Percentiles rank a stretch among this genome's conserved stretches.
Conservation (phyloP, 2,888 invertebrate genomes). For the Yponomeuta evonymella region DNA sequence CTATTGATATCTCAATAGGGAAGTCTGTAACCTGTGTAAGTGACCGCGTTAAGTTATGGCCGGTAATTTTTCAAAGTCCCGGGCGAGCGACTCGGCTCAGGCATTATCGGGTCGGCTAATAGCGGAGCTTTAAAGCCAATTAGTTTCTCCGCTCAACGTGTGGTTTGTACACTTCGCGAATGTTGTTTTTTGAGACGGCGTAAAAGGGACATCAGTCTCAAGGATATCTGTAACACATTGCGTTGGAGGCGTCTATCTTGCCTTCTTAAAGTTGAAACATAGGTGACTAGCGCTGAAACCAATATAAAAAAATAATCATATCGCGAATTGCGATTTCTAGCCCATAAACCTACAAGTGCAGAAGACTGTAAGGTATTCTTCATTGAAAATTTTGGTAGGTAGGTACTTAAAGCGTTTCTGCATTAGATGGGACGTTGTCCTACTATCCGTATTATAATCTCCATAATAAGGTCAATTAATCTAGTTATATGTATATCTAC, state of each 20-base stretch:
- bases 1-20: conserved; percentile 74
- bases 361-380: no score
- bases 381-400: no score
- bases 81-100: conserved; percentile 33
- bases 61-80: conserved; percentile 65
- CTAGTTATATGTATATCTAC: no score
- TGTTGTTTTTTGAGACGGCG: conserved; percentile 15
- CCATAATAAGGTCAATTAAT: not conserved
- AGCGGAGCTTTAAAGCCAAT: conserved; percentile 60
- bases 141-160: conserved; percentile 37
- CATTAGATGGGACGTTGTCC: not conserved
- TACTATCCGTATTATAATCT: not conserved
- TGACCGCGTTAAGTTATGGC: conserved; percentile 70
- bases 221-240: not conserved
- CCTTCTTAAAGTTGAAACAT: no score
- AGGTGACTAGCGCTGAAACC: no score
- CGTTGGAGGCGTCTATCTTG: no score
- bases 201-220: not conserved
- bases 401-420: no score
- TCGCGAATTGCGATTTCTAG: no score
- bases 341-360: no score
- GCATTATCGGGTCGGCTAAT: conserved; percentile 58
- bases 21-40: conserved; percentile 71
- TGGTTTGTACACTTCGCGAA: conserved; percentile 22
- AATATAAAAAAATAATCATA: no score